phyloP scores from a whole-genome alignment of 2,888 invertebrate genomes.

The Smittia aterrima region DNA sequence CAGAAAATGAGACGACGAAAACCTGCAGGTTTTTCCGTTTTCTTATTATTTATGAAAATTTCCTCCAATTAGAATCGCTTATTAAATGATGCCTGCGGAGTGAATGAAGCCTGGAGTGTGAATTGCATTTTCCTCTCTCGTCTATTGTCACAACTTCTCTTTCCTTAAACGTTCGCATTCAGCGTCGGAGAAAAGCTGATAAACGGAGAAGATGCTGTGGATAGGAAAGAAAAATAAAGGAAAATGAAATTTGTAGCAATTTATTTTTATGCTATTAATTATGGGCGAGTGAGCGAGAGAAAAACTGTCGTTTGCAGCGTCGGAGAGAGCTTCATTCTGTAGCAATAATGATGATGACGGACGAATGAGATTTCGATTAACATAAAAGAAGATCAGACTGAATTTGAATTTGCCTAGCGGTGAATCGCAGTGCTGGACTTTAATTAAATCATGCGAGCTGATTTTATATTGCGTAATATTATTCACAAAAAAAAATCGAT shows the following conservation, averaged over 20 bases:
- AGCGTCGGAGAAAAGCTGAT: not conserved
- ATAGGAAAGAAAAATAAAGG: slow-evolving; percentile 26
- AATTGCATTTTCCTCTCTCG: slow-evolving; percentile 29
- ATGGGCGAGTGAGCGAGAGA: slow-evolving; percentile 23
- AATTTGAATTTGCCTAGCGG: not conserved
- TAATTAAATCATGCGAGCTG: slow-evolving; percentile 33
- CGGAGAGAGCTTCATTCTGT: not conserved
- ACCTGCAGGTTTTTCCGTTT: slow-evolving; percentile 2
- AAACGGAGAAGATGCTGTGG: not conserved
- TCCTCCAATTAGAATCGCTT: slow-evolving; percentile 34
- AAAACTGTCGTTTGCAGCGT: slow-evolving; percentile 35
- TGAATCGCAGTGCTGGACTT: slow-evolving; percentile 12
- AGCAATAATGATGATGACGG: not conserved
- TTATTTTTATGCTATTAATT: slow-evolving; percentile 39
- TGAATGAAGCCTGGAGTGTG: slow-evolving; percentile 38
- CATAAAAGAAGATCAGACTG: slow-evolving; percentile 4
- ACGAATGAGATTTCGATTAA: not conserved
- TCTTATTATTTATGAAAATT: slow-evolving; percentile 27
- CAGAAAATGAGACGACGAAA: not conserved
- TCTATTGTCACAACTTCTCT: slow-evolving; percentile 6
- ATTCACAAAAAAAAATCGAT: not conserved
- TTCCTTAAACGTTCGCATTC: not conserved
- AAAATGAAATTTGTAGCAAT: slow-evolving; percentile 35
- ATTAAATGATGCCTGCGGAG: slow-evolving; percentile 39
- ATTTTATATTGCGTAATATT: not conserved